phyloP scores from a whole-genome alignment of 2,888 invertebrate genomes.

The Epiblema foenella region DNA sequence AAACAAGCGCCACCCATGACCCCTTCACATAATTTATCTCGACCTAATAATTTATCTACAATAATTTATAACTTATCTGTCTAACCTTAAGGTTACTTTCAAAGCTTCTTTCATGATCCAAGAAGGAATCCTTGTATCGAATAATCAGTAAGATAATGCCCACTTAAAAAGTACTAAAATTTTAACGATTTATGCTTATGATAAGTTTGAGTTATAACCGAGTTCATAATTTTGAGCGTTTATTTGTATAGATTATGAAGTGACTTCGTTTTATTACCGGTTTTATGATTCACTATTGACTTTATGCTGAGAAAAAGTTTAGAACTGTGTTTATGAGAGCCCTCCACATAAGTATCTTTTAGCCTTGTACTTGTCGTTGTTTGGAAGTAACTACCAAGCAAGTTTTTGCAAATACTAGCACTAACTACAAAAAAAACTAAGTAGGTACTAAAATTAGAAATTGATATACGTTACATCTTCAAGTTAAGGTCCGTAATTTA shows the following conservation, averaged over 20 bases:
- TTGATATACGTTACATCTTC: no score
- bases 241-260: constrained; percentile 45
- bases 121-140: constrained; percentile 64
- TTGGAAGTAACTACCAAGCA: no score
- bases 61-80: constrained; percentile 61
- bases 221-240: constrained; percentile 48
- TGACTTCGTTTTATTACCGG: constrained; percentile 22
- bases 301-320: constrained; percentile 35
- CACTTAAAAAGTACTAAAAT: constrained; percentile 75
- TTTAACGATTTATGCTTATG: constrained; percentile 74
- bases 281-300: constrained; percentile 33
- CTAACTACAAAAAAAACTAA: no score
- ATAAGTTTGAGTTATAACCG: constrained; percentile 60
- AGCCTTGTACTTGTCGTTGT: no score
- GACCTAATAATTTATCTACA: constrained; percentile 54
- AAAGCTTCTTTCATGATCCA: constrained; percentile 56
- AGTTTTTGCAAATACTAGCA: no score
- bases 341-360: background rate
- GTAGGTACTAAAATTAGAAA: no score
- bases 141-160: constrained; percentile 73
- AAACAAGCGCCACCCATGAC: constrained; percentile 38
- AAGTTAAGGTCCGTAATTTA: no score
- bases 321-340: constrained; percentile 9
- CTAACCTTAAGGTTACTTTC: constrained; percentile 63
- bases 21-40: constrained; percentile 38